Percentiles rank a stretch among this genome's conserved stretches.
phyloP scores from a whole-genome alignment of 2,888 invertebrate genomes.

The Drosophila histrio region DNA sequence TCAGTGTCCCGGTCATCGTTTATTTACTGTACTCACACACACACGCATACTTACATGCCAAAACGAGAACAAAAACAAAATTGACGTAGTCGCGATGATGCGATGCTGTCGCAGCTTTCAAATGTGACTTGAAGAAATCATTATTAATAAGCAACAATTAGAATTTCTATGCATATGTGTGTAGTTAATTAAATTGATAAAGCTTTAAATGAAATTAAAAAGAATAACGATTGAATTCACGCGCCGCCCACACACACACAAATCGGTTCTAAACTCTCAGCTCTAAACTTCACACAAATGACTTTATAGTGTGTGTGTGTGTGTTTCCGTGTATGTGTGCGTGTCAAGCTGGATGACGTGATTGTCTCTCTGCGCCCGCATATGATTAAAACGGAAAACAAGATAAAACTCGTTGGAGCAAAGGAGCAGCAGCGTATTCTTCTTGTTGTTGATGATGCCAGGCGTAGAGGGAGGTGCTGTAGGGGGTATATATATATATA shows the following conservation, averaged over 20 bases:
- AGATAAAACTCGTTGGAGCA: slow-evolving; percentile 76
- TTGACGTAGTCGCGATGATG: slow-evolving; percentile 45
- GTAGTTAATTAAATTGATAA: slow-evolving; percentile 58
- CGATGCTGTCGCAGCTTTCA: slow-evolving; percentile 39
- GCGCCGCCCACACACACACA: slow-evolving; percentile 31
- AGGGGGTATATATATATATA: slow-evolving; percentile 3
- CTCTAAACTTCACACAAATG: slow-evolving; percentile 73
- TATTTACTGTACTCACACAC: slow-evolving; percentile 62
- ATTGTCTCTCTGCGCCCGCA: slow-evolving; percentile 73
- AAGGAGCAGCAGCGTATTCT: slow-evolving; percentile 65
- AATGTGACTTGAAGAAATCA: slow-evolving; percentile 19
- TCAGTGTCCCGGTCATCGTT: slow-evolving; percentile 61
- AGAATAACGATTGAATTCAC: slow-evolving; percentile 56
- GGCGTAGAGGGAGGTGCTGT: slow-evolving; percentile 1
- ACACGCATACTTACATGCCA: slow-evolving; percentile 25
- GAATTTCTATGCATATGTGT: slow-evolving; percentile 13
- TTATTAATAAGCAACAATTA: slow-evolving; percentile 47
- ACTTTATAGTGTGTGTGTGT: slow-evolving; percentile 51
- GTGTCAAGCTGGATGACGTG: slow-evolving; percentile 76
- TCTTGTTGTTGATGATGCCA: slow-evolving; percentile 49
- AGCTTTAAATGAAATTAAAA: slow-evolving; percentile 43
- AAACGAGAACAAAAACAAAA: slow-evolving; percentile 45
- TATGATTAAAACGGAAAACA: slow-evolving; percentile 80
- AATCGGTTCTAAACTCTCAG: slow-evolving; percentile 29
- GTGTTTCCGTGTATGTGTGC: slow-evolving; percentile 29